Evolutionary conservation across 2,888 invertebrate genomes (phyloP).

Genomic region (Rosalia funebris): DNA sequence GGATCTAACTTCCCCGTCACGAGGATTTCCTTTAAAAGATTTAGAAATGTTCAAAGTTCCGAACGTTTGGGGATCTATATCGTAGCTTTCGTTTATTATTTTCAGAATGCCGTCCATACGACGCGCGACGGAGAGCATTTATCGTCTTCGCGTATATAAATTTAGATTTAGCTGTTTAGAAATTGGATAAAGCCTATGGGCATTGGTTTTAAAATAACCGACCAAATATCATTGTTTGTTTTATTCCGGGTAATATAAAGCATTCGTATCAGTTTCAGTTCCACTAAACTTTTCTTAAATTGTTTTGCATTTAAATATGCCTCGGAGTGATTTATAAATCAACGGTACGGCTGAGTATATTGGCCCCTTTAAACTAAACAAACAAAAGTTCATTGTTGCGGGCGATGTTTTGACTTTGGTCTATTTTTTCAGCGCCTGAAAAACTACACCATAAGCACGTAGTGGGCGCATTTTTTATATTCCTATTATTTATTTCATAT

Average conservation of each 20-base stretch:
- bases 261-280: not conserved
- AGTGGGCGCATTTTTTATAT: not conserved
- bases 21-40: not conserved
- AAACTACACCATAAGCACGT: not conserved
- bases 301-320: not conserved
- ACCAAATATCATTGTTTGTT: not conserved
- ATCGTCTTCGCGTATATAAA: not conserved
- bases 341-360: not conserved
- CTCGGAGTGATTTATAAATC: not conserved
- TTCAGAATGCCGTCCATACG: not conserved
- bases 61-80: not conserved
- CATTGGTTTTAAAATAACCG: not conserved
- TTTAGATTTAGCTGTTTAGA: not conserved
- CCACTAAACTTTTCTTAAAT: not conserved
- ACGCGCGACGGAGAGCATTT: not conserved
- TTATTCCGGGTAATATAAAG: not conserved
- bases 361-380: constrained; percentile 11
- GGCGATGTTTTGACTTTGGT: not conserved
- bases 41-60: not conserved
- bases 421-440: not conserved
- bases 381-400: constrained; percentile 1
- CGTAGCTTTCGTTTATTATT: not conserved
- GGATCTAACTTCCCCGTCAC: not conserved
- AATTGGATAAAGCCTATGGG: not conserved
- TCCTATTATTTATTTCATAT: no score